Evolutionary conservation across 2,888 invertebrate genomes (phyloP).

Genomic region (Sphaerophoria taeniata): DNA sequence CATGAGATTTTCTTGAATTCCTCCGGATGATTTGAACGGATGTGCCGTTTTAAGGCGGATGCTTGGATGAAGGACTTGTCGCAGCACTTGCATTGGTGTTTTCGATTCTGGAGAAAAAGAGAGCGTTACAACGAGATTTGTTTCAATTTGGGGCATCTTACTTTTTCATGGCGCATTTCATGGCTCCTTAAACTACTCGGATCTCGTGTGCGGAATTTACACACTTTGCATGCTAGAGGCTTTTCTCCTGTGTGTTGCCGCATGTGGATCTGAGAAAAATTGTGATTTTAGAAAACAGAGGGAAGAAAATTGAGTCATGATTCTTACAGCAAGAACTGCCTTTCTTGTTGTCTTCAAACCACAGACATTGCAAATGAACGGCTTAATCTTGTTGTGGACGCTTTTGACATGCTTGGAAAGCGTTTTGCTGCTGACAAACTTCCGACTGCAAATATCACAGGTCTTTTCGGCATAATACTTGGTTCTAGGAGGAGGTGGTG

Average conservation of each 20-base stretch:
- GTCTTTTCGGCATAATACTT: conserved; percentile 86
- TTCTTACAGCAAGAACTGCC: conserved; percentile 85
- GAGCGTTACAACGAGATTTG: background rate
- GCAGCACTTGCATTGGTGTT: conserved; percentile 88
- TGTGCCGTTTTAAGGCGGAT: conserved; percentile 86
- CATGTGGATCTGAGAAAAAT: conserved; percentile 85
- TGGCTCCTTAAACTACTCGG: conserved; percentile 89
- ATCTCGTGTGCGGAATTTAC: conserved; percentile 89
- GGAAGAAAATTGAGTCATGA: background rate
- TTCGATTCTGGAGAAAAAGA: conserved; percentile 79
- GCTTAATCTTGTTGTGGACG: conserved; percentile 89
- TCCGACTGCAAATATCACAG: conserved; percentile 88
- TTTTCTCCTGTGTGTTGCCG: conserved; percentile 91
- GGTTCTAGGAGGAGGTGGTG: conserved; percentile 76
- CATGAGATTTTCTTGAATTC: conserved; percentile 80
- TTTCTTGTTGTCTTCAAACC: conserved; percentile 89
- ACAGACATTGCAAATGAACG: conserved; percentile 89
- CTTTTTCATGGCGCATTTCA: conserved; percentile 85
- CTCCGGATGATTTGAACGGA: conserved; percentile 84
- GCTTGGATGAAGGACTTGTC: conserved; percentile 88
- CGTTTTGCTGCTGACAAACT: conserved; percentile 88
- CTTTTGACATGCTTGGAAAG: conserved; percentile 88
- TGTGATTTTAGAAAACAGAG: background rate
- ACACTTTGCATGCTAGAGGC: conserved; percentile 88
- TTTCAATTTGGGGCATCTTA: conserved; percentile 23